Evolutionary conservation across 2,797 vertebrate species (phyloP).

Genomic region (Pelochelys cantorii): DNA sequence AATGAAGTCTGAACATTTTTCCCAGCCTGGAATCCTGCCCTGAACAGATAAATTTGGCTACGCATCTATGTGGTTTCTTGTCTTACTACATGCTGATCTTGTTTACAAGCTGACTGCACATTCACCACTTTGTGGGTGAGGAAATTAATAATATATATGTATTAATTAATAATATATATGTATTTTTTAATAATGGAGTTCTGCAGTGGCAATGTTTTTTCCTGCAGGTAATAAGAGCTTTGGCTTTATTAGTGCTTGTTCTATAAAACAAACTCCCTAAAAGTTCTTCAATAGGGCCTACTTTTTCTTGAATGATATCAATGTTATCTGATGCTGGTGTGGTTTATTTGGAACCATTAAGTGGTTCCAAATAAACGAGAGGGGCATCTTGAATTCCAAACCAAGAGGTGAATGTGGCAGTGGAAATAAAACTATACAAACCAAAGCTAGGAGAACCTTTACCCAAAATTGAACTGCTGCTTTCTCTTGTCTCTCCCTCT

Average conservation of each 20-base stretch:
- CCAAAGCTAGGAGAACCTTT: too few relatives aligned
- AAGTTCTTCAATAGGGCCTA: background rate
- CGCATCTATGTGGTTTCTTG: rapidly evolving
- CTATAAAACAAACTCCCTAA: background rate
- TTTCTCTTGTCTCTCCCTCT: background rate
- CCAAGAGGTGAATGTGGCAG: constrained; percentile 53
- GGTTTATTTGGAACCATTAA: background rate
- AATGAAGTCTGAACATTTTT: background rate
- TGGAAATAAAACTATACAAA: constrained; percentile 67
- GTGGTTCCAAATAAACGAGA: too few relatives aligned
- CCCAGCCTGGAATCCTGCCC: background rate
- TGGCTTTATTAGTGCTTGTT: constrained; percentile 9
- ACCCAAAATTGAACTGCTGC: background rate
- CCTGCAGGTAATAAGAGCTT: background rate
- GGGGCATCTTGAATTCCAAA: background rate
- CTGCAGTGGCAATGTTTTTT: background rate
- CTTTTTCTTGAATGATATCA: background rate
- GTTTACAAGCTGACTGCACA: background rate
- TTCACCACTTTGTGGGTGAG: background rate
- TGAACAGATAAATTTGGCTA: background rate
- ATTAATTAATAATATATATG: background rate
- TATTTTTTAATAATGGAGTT: background rate
- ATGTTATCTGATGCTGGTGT: background rate
- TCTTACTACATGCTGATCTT: background rate
- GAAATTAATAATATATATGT: background rate